These are phyloP conservation scores for Zoanthus solanderi DNA, from an alignment of 92 coral and sea anemone genomes.

Conservation along the genomic window DNA sequence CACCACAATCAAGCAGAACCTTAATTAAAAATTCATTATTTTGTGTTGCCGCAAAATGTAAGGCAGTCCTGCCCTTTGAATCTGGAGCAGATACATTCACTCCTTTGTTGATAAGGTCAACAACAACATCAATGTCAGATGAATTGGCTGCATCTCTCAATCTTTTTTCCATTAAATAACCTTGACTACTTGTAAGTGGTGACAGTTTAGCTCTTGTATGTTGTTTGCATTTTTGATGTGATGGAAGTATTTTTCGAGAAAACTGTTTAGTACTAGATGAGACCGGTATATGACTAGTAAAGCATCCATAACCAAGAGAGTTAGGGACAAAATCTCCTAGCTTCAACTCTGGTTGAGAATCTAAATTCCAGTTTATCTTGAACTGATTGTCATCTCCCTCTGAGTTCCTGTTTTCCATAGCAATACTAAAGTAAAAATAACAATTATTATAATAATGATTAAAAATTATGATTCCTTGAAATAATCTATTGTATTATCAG, in stretches of 20 bases:
- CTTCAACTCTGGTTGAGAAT: conserved; percentile 61
- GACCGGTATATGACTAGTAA: conserved; percentile 46
- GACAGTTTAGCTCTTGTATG: conserved; percentile 70
- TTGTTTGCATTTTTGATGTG: conserved; percentile 73
- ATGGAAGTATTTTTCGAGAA: conserved; percentile 77
- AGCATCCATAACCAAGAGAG: conserved; percentile 69
- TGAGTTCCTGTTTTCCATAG: conserved; percentile 7
- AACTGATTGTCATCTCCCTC: conserved; percentile 17
- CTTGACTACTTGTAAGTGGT: conserved; percentile 58
- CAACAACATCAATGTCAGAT: conserved; percentile 67
- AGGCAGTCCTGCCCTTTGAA: conserved; percentile 92
- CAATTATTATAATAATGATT: neutral
- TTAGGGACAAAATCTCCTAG: conserved; percentile 61
- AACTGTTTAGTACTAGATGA: conserved; percentile 65
- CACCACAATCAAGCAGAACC: conserved; percentile 81
- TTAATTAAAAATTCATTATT: conserved; percentile 78
- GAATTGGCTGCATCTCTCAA: conserved; percentile 87
- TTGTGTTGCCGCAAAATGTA: conserved; percentile 96
- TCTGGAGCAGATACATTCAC: conserved; percentile 87
- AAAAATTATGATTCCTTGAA: too few species aligned
- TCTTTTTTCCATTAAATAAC: conserved; percentile 74
- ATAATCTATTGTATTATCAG: too few species aligned
- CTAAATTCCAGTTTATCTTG: conserved; percentile 60
- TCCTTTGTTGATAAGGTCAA: conserved; percentile 81
- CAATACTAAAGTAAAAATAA: neutral